phyloP scores from a whole-genome alignment of 1,140 invertebrate genomes.

The Drosophila persimilis region DNA sequence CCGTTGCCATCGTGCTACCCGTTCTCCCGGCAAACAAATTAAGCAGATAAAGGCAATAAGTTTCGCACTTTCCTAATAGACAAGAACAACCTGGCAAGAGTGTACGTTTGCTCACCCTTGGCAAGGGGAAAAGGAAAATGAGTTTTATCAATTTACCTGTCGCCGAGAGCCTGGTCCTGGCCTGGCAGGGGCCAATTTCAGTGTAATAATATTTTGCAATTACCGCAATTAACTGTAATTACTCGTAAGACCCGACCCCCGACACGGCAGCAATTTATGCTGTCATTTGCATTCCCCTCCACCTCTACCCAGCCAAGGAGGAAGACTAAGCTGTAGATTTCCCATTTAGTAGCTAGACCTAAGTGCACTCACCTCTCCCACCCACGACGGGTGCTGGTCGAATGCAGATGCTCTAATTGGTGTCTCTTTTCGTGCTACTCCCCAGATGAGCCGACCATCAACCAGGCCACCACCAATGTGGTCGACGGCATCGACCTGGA shows the following conservation, averaged over 20 bases:
- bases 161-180: too few species aligned
- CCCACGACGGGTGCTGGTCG: too few species aligned
- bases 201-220: conserved; percentile 71
- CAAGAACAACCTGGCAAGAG: conserved; percentile 50
- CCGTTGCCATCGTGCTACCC: too few species aligned
- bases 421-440: neutral
- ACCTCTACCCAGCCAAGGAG: neutral
- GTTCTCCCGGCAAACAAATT: conserved; percentile 60
- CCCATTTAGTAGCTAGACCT: conserved; percentile 25
- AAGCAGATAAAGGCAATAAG: conserved; percentile 73
- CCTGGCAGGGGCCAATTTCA: conserved; percentile 3
- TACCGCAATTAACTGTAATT: conserved; percentile 77
- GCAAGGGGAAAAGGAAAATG: neutral
- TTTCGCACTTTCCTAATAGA: conserved; percentile 67
- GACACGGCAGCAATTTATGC: conserved; percentile 58
- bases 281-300: conserved; percentile 48
- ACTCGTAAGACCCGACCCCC: conserved; percentile 32
- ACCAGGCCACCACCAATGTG: conserved; percentile 95
- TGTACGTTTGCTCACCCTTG: conserved; percentile 12
- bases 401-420: conserved; percentile 17
- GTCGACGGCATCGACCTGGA: conserved; percentile 98
- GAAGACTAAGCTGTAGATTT: conserved; percentile 4
- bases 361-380: neutral
- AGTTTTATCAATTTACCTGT: conserved; percentile 66
- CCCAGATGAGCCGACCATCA: conserved; percentile 95